Conservation (phyloP, 2,797 vertebrate genomes). For the Propithecus deckenii region DNA sequence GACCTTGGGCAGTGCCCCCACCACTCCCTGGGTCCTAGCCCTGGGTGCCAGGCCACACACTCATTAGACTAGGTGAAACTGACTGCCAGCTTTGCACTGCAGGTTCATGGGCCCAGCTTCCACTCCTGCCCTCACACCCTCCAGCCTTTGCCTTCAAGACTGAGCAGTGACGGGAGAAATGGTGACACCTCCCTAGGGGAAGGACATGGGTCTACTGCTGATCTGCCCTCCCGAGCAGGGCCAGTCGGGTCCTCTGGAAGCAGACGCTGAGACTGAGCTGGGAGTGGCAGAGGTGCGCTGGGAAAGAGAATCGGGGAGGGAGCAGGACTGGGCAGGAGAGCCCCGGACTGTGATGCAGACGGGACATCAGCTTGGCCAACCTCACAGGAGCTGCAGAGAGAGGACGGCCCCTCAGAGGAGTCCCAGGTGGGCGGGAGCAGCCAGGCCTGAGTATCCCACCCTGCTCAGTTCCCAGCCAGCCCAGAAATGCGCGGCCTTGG, state of each 20-base stretch:
- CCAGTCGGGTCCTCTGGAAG: background rate
- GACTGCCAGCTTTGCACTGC: background rate
- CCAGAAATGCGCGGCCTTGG: background rate
- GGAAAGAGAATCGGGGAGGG: background rate
- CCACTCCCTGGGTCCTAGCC: background rate
- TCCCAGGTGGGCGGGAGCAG: fast-evolving
- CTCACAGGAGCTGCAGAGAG: background rate
- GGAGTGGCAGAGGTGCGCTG: background rate
- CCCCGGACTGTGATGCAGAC: background rate
- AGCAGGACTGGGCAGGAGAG: background rate
- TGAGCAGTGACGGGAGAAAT: background rate
- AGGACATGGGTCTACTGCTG: background rate
- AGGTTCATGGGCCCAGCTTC: background rate
- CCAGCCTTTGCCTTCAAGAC: background rate
- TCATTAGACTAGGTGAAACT: background rate
- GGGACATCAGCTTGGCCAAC: background rate
- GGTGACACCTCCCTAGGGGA: no score
- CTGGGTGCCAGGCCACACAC: background rate
- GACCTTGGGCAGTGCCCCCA: background rate
- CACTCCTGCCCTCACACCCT: background rate
- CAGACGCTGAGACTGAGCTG: background rate
- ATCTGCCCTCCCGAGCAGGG: background rate
- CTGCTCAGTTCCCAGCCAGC: fast-evolving
- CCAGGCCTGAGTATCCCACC: background rate
- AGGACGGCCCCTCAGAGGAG: background rate